These are phyloP conservation scores for Eugnorisma glareosa DNA, from an alignment of 2,888 invertebrate species.

Conservation along the genomic window DNA sequence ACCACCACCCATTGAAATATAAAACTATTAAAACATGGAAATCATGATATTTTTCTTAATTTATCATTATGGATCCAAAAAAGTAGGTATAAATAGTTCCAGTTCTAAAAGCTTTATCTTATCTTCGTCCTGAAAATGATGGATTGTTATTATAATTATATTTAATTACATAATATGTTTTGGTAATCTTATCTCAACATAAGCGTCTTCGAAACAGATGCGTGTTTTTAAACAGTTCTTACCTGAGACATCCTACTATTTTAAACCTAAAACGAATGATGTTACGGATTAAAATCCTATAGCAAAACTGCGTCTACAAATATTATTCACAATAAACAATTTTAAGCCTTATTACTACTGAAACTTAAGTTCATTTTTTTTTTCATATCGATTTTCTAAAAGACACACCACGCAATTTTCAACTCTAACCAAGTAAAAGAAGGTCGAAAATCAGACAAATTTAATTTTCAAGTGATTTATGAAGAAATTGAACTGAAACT, in stretches of 20 bases:
- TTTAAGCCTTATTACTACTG: conserved; percentile 43
- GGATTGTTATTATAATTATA: conserved; percentile 53
- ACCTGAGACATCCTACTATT: neutral
- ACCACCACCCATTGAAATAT: too few species aligned
- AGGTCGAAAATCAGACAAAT: conserved; percentile 28
- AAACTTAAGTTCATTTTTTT: conserved; percentile 31
- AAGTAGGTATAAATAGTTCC: conserved; percentile 1
- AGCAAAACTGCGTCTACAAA: neutral
- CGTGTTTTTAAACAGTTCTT: conserved; percentile 25
- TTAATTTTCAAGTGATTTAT: conserved; percentile 72
- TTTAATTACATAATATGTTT: conserved; percentile 54
- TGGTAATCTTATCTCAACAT: conserved; percentile 60
- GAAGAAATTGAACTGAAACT: conserved; percentile 73
- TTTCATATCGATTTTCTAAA: neutral
- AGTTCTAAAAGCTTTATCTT: conserved; percentile 16
- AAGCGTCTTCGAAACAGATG: conserved; percentile 58
- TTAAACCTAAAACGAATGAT: accelerated
- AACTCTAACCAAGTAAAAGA: accelerated
- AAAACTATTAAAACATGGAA: too few species aligned
- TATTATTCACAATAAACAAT: conserved; percentile 14
- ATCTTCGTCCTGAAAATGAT: conserved; percentile 50
- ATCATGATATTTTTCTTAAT: too few species aligned
- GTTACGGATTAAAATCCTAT: conserved; percentile 11
- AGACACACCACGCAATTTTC: neutral
- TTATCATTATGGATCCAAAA: too few species aligned